A percentile compares a stretch with the other conserved stretches of the same genome.
phyloP scores from a whole-genome alignment of 30 jellyfish, hydroid and myxozoan genomes.

The Rhopilema esculentum region DNA sequence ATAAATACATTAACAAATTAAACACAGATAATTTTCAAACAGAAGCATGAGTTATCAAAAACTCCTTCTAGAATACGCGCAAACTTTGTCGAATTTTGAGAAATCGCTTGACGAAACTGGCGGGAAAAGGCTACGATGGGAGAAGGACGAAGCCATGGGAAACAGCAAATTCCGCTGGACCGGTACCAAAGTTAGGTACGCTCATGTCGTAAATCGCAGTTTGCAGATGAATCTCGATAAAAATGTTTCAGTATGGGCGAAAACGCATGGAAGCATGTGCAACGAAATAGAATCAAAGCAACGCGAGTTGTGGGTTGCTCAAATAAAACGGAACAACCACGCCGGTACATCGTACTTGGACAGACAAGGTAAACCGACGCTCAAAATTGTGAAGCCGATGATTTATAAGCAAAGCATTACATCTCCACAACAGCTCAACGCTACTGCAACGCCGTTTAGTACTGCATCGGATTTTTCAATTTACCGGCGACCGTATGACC shows the following conservation, averaged over 20 bases:
- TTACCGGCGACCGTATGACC: constrained; percentile 64
- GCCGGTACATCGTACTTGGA: constrained; percentile 63
- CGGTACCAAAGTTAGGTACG: constrained; percentile 82
- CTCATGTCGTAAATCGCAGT: constrained; percentile 83
- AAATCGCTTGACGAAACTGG: constrained; percentile 51
- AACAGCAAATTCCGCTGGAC: constrained; percentile 90
- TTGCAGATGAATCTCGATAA: constrained; percentile 75
- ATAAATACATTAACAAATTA: neutral
- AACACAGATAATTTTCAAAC: neutral
- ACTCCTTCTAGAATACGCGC: constrained; percentile 76
- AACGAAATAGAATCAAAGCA: constrained; percentile 80
- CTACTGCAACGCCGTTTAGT: constrained; percentile 65
- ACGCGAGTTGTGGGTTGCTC: constrained; percentile 72
- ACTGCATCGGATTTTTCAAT: constrained; percentile 63
- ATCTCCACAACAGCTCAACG: constrained; percentile 45
- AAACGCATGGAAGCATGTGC: constrained; percentile 80
- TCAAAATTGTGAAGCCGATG: constrained; percentile 47
- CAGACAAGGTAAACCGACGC: constrained; percentile 54
- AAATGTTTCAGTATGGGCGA: constrained; percentile 75
- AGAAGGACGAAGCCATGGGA: constrained; percentile 88
- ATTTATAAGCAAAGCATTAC: constrained; percentile 7
- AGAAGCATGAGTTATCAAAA: constrained; percentile 74
- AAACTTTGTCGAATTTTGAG: constrained; percentile 60
- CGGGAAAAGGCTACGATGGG: constrained; percentile 88
- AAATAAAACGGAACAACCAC: constrained; percentile 60